Percentiles rank a stretch among this genome's conserved stretches.
These are phyloP conservation scores for Nasonovia ribisnigri DNA, from an alignment of 2,888 invertebrate species.

Conservation along the genomic window DNA sequence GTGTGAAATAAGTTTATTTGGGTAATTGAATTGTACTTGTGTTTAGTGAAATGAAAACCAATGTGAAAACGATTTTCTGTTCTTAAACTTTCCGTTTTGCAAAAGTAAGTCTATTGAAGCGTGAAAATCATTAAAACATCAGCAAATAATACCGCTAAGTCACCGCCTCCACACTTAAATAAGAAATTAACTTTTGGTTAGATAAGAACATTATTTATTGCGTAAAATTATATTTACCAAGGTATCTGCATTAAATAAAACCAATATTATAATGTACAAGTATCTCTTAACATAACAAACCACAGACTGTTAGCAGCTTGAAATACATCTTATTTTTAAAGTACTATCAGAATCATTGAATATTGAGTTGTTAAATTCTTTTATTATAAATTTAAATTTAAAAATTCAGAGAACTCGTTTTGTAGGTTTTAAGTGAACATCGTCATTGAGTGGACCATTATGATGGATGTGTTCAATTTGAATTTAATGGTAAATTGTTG, in stretches of 20 bases:
- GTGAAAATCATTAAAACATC: conserved; percentile 23
- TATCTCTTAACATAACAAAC: background rate
- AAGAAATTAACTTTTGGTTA: conserved; percentile 26
- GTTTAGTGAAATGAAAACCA: conserved; percentile 34
- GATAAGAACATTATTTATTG: conserved; percentile 9
- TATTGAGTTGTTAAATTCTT: background rate
- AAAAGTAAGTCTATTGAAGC: background rate
- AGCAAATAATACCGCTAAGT: background rate
- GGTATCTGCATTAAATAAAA: background rate
- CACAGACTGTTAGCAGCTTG: background rate
- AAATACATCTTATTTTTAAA: background rate
- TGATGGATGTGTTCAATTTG: background rate
- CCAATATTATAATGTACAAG: background rate
- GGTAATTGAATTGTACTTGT: conserved; percentile 50
- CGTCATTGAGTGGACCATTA: background rate
- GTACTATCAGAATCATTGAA: background rate
- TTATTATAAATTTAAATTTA: background rate
- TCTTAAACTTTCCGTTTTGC: conserved; percentile 33
- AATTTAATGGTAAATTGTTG: background rate
- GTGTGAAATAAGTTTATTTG: conserved; percentile 35
- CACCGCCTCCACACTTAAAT: background rate
- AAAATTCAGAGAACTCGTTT: background rate
- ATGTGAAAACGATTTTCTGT: conserved; percentile 55
- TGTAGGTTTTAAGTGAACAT: background rate
- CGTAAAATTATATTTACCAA: background rate